A percentile compares a stretch with the other conserved stretches of the same genome.
Evolutionary conservation across 2,113 vertebrate genomes (phyloP).

Genomic region (Burhinus bistriatus): DNA sequence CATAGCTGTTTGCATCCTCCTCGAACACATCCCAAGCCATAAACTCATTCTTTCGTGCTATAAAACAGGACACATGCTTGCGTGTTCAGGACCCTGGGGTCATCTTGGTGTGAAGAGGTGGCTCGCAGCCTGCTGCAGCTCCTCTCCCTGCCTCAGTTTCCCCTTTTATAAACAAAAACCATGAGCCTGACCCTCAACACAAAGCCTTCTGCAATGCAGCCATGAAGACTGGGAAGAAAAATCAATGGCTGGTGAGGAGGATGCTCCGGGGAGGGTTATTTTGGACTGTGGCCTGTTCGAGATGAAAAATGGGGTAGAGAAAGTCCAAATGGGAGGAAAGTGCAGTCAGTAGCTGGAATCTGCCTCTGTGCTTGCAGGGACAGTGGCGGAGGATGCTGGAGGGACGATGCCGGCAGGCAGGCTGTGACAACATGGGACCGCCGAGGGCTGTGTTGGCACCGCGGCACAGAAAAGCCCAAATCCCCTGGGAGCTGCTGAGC

Average conservation of each 20-base stretch:
- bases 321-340: background rate
- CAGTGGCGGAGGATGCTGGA: background rate
- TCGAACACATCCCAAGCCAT: background rate
- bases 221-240: background rate
- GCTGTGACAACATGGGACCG: background rate
- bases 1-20: background rate
- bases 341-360: background rate
- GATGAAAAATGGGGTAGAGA: background rate
- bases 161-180: background rate
- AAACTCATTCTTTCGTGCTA: background rate
- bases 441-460: background rate
- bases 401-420: background rate
- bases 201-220: background rate
- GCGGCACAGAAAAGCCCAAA: fast-evolving
- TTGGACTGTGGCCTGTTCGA: background rate
- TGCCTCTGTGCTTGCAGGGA: fast-evolving
- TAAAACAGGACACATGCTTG: fast-evolving
- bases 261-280: background rate
- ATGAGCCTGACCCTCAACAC: background rate
- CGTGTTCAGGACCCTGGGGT: background rate
- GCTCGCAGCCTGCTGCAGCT: background rate
- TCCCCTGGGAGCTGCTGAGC: background rate
- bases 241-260: fast-evolving
- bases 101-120: background rate
- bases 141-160: background rate